Conservation (phyloP, 37 sponge, comb jelly and placozoan genomes). For the Agelas oroides region DNA sequence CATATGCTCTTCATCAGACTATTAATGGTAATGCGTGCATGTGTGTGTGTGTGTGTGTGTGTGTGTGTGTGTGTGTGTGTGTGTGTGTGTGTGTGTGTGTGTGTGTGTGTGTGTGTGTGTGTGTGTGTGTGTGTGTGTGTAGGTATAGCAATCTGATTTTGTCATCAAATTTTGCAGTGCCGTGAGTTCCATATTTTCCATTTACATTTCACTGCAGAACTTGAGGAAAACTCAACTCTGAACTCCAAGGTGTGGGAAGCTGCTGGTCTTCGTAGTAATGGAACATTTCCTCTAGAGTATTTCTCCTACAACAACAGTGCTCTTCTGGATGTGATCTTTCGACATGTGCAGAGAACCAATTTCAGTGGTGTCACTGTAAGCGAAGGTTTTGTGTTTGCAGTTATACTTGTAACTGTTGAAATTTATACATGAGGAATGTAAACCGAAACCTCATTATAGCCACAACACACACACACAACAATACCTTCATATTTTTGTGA, state of each 20-base stretch:
- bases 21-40: not conserved
- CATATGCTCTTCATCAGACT: slow-evolving; percentile 19
- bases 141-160: no score
- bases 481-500: no score
- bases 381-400: not conserved
- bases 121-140: no score
- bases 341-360: not conserved
- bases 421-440: no score
- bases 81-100: no score
- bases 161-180: no score
- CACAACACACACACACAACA: no score
- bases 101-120: no score
- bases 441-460: no score
- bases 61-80: no score
- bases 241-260: slow-evolving; percentile 1
- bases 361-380: slow-evolving; percentile 35
- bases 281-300: not conserved
- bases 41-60: not conserved
- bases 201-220: not conserved
- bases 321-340: not conserved
- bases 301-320: slow-evolving; percentile 27
- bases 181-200: no score
- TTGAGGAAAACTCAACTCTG: not conserved
- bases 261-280: not conserved
- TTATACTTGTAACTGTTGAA: not conserved